These are phyloP conservation scores for Eupithecia vulgata DNA, from an alignment of 2,888 invertebrate genomes.

Conservation along the genomic window DNA sequence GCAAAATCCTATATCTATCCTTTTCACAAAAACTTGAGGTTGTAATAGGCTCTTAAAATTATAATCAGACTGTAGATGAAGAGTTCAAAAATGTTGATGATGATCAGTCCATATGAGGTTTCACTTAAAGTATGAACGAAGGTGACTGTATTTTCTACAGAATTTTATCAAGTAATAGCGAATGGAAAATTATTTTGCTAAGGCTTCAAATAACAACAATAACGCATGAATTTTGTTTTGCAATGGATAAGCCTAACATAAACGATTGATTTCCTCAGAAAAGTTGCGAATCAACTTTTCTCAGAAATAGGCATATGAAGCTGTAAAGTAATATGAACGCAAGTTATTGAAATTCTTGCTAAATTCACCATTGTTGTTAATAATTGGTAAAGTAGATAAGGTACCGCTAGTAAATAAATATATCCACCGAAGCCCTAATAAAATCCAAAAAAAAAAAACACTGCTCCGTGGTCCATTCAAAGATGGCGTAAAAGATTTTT, in stretches of 20 bases:
- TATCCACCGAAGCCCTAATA: neutral
- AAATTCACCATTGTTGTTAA: neutral
- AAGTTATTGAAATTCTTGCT: neutral
- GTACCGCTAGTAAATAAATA: neutral
- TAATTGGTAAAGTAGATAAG: neutral
- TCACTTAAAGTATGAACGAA: neutral
- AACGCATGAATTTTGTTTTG: neutral
- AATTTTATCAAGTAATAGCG: neutral
- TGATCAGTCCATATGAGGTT: neutral
- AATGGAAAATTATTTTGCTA: neutral
- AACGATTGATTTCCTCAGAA: neutral
- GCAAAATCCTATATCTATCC: too few species aligned
- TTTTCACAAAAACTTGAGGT: too few species aligned
- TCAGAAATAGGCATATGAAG: neutral
- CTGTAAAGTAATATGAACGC: neutral
- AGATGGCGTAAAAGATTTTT: neutral
- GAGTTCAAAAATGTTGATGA: neutral
- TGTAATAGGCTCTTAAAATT: too few species aligned
- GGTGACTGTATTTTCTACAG: neutral
- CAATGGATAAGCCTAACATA: neutral
- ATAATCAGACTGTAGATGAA: neutral
- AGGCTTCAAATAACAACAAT: neutral
- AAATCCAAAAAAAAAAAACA: too few species aligned
- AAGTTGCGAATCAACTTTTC: neutral
- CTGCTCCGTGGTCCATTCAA: neutral